Percentiles rank a stretch among this genome's conserved stretches.
Evolutionary conservation across 2,113 vertebrate species (phyloP).

Genomic region (Saguinus imperator): DNA sequence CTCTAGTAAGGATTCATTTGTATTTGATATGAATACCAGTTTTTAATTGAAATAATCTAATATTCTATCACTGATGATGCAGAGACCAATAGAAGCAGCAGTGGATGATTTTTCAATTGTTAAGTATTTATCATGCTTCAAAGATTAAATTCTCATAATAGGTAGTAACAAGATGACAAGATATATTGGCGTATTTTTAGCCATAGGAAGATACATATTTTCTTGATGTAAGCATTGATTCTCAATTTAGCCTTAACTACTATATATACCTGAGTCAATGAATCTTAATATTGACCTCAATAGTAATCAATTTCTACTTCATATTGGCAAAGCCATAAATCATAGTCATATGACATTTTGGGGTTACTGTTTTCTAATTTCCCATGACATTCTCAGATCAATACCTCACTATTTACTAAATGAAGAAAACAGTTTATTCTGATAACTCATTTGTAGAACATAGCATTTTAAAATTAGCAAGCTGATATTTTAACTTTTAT

Average conservation of each 20-base stretch:
- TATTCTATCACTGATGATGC: neutral
- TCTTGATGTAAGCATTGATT: conserved; percentile 66
- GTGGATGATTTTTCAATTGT: conserved; percentile 29
- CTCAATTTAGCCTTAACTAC: conserved; percentile 70
- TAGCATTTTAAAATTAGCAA: conserved; percentile 80
- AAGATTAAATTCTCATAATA: conserved; percentile 67
- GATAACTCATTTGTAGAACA: conserved; percentile 53
- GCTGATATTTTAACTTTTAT: conserved; percentile 64
- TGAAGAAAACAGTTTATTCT: conserved; percentile 62
- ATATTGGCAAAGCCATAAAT: conserved; percentile 39
- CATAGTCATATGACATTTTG: conserved; percentile 22
- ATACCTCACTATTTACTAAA: conserved; percentile 47
- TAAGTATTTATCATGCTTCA: conserved; percentile 46
- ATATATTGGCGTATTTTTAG: conserved; percentile 59
- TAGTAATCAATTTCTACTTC: conserved; percentile 56
- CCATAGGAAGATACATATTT: conserved; percentile 52
- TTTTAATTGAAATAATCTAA: conserved; percentile 50
- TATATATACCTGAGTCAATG: conserved; percentile 64
- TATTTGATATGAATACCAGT: neutral
- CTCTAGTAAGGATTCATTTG: conserved; percentile 19
- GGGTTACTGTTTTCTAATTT: conserved; percentile 66
- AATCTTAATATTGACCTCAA: conserved; percentile 66
- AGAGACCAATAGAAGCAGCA: neutral
- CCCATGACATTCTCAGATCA: conserved; percentile 51
- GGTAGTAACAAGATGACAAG: conserved; percentile 45